Conservation (phyloP, 1,140 invertebrate species). For the Melanaphis sacchari region DNA sequence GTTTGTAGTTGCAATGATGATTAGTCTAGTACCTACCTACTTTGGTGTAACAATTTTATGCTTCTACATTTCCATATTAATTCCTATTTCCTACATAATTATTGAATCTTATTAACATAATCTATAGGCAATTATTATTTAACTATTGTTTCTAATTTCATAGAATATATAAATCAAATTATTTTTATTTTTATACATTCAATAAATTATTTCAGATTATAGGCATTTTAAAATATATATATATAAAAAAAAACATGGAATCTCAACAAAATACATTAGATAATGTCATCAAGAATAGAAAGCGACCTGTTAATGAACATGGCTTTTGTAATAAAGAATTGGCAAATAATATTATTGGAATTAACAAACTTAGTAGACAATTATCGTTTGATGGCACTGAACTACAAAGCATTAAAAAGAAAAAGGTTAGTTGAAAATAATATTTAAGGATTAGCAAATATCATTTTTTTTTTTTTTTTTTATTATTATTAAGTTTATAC, state of each 20-base stretch:
- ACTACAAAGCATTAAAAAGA: not conserved
- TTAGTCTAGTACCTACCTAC: not conserved
- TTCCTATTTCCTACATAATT: not conserved
- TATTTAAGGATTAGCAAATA: not conserved
- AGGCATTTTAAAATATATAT: not conserved
- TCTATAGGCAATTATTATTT: not conserved
- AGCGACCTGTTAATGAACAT: not conserved
- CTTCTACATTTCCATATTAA: not conserved
- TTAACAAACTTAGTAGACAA: slow-evolving; percentile 27
- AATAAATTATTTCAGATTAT: not conserved
- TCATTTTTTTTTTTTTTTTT: too few species aligned
- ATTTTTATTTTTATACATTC: not conserved
- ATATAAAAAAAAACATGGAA: not conserved
- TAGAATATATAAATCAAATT: not conserved
- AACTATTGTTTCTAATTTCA: not conserved
- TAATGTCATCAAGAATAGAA: slow-evolving; percentile 17
- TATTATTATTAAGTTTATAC: too few species aligned
- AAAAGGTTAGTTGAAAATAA: slow-evolving; percentile 29
- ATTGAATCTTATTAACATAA: not conserved
- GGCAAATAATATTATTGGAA: not conserved
- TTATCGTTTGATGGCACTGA: slow-evolving; percentile 25
- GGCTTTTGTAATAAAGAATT: not conserved
- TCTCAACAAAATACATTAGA: slow-evolving; percentile 13
- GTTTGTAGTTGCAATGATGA: not conserved
- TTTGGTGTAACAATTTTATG: not conserved